phyloP scores from a whole-genome alignment of 2,888 invertebrate genomes.

The Drosophila anomelani region DNA sequence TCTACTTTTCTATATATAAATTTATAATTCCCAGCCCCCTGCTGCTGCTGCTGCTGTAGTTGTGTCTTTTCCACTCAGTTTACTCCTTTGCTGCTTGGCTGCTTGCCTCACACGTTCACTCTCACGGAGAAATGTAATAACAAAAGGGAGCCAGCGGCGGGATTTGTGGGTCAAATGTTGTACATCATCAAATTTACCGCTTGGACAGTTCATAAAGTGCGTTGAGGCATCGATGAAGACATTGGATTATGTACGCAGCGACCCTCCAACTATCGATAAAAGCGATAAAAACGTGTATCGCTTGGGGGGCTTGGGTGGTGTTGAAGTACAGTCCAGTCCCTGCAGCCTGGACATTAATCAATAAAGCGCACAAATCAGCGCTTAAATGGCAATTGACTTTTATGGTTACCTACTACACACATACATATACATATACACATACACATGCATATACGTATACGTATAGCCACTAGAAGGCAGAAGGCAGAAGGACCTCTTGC shows the following conservation, averaged over 20 bases:
- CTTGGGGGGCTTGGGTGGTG: neutral
- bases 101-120: slow-evolving; percentile 53
- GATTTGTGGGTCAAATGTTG: slow-evolving; percentile 55
- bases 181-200: slow-evolving; percentile 72
- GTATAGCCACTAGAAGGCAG: neutral
- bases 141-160: slow-evolving; percentile 19
- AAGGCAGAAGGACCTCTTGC: slow-evolving; percentile 7
- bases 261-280: slow-evolving; percentile 56
- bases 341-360: slow-evolving; percentile 53
- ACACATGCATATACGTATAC: neutral
- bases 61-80: slow-evolving; percentile 43
- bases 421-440: neutral
- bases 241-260: slow-evolving; percentile 29
- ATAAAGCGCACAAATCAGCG: slow-evolving; percentile 69
- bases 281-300: slow-evolving; percentile 33
- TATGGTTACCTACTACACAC: slow-evolving; percentile 40
- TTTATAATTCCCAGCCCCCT: slow-evolving; percentile 57
- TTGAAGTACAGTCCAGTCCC: neutral
- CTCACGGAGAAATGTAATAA: slow-evolving; percentile 18
- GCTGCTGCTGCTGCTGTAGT: slow-evolving; percentile 9
- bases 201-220: slow-evolving; percentile 62
- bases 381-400: slow-evolving; percentile 69
- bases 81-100: slow-evolving; percentile 66
- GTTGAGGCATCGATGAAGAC: slow-evolving; percentile 43
- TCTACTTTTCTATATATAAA: slow-evolving; percentile 34